phyloP scores from a whole-genome alignment of 2,888 invertebrate genomes.

The Mythimna loreyi region DNA sequence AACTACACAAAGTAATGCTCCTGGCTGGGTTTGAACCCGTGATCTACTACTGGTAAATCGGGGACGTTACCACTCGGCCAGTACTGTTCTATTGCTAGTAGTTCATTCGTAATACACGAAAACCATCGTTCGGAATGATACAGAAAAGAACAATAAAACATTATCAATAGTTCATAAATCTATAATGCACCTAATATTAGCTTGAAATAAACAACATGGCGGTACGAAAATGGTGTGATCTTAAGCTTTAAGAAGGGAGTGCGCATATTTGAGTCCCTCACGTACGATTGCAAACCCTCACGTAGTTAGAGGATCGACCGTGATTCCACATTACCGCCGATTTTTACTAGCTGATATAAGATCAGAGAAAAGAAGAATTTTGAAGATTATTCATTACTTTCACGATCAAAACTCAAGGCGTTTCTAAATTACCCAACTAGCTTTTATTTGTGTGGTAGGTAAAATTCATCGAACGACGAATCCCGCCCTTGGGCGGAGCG shows the following conservation, averaged over 20 bases:
- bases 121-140: neutral
- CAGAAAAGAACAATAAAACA: neutral
- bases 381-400: neutral
- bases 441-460: too few species aligned
- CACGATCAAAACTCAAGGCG: too few species aligned
- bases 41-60: too few species aligned
- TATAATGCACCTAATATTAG: neutral
- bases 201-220: neutral
- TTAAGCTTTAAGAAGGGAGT: constrained; percentile 25
- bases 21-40: too few species aligned
- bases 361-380: neutral
- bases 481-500: too few species aligned
- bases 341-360: constrained; percentile 15
- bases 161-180: neutral
- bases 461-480: too few species aligned
- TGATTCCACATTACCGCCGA: constrained; percentile 29
- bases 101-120: too few species aligned
- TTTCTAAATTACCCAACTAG: too few species aligned
- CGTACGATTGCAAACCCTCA: constrained; percentile 42
- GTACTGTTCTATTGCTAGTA: too few species aligned
- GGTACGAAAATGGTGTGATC: constrained; percentile 25
- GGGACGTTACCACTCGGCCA: too few species aligned
- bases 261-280: constrained; percentile 18
- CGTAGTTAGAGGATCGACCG: constrained; percentile 29
- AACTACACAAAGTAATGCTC: too few species aligned